Evolutionary conservation across 2,113 vertebrate genomes (phyloP).

Genomic region (Todiramphus saurophagus): DNA sequence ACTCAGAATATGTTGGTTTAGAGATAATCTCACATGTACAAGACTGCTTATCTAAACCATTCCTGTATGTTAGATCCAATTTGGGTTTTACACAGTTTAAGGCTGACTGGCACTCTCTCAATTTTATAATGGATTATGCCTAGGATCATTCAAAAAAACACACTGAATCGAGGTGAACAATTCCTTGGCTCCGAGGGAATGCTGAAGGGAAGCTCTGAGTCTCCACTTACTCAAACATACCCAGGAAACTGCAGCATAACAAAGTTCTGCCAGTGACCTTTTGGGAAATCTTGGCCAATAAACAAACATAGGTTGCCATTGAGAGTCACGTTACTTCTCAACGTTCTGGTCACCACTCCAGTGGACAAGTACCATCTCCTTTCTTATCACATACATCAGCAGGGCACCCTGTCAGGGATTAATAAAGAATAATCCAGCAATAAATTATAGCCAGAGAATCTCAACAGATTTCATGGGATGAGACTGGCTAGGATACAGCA

Average conservation of each 20-base stretch:
- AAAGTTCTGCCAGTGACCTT: neutral
- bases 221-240: neutral
- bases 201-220: neutral
- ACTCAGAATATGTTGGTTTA: neutral
- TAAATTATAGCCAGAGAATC: neutral
- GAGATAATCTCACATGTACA: constrained; percentile 41
- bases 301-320: neutral
- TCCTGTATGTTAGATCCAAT: constrained; percentile 22
- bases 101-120: neutral
- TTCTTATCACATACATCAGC: neutral
- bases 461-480: constrained; percentile 44
- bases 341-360: neutral
- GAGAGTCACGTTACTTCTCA: neutral
- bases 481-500: constrained; percentile 5
- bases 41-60: constrained; percentile 21
- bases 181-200: neutral
- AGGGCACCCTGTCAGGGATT: neutral
- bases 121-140: neutral
- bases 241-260: neutral
- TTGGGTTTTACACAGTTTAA: constrained; percentile 34
- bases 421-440: constrained; percentile 31
- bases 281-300: neutral
- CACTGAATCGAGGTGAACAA: neutral
- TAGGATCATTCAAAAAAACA: constrained; percentile 5
- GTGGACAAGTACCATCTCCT: neutral